Percentiles rank a stretch among this genome's conserved stretches.
Evolutionary conservation across 2,113 vertebrate genomes (phyloP).

Genomic region (Grallaria varia): DNA sequence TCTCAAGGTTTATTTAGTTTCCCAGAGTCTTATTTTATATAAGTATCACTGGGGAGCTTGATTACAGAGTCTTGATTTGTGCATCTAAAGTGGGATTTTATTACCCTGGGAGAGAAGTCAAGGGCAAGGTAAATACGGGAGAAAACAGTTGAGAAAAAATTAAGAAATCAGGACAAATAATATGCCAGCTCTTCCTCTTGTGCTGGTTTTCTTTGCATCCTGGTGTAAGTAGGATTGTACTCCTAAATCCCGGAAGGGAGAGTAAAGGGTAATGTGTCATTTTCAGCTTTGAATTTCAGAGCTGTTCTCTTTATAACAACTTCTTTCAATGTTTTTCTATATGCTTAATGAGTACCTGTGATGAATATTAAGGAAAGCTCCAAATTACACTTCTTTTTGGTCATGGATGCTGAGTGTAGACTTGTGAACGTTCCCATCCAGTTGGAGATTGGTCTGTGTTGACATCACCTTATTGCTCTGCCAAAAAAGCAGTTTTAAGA

Average conservation of each 20-base stretch:
- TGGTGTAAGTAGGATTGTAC: not conserved
- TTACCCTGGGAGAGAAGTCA: not conserved
- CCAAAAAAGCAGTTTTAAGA: not conserved
- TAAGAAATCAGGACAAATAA: not conserved
- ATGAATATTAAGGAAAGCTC: not conserved
- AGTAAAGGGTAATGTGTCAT: not conserved
- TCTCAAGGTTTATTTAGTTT: slow-evolving; percentile 23
- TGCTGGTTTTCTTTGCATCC: not conserved
- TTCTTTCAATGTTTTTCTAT: not conserved
- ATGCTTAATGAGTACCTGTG: not conserved
- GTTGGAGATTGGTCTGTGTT: not conserved
- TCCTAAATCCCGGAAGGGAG: not conserved
- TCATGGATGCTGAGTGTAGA: not conserved
- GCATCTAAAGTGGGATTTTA: not conserved
- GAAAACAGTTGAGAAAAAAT: not conserved
- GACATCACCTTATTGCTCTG: not conserved
- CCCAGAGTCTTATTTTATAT: not conserved
- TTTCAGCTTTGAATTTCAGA: slow-evolving; percentile 1
- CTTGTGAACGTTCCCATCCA: not conserved
- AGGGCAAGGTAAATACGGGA: not conserved
- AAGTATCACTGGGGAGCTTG: not conserved
- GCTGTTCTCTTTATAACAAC: not conserved
- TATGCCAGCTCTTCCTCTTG: not conserved
- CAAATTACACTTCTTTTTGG: not conserved
- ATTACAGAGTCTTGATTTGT: not conserved